phyloP scores from a whole-genome alignment of 2,113 vertebrate species.

The Monopterus albus region DNA sequence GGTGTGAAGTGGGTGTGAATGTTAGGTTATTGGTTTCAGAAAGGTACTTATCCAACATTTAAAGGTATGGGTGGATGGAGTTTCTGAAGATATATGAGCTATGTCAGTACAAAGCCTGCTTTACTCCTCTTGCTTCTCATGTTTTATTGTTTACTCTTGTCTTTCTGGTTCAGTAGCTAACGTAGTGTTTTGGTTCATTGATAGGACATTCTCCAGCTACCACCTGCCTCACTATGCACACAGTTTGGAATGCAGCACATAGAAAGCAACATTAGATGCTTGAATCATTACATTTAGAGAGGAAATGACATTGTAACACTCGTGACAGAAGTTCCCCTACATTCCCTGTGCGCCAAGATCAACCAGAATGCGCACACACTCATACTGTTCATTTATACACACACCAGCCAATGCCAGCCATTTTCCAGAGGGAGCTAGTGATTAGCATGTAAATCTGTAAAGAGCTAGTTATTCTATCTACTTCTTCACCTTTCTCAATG shows the following conservation, averaged over 20 bases:
- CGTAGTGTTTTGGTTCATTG: slow-evolving; percentile 31
- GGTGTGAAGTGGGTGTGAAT: background rate
- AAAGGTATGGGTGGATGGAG: no score
- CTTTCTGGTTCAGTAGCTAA: slow-evolving; percentile 23
- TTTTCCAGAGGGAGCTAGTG: slow-evolving; percentile 80
- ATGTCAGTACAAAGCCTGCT: background rate
- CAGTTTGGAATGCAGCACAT: no score
- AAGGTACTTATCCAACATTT: no score
- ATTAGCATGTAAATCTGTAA: slow-evolving; percentile 90
- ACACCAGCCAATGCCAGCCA: slow-evolving; percentile 18
- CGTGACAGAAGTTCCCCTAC: background rate
- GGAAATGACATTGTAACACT: slow-evolving; percentile 1
- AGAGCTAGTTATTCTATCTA: slow-evolving; percentile 85
- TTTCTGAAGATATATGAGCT: no score
- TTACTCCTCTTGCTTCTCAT: background rate
- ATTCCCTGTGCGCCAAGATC: background rate
- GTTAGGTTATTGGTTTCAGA: background rate
- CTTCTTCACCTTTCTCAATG: slow-evolving; percentile 83
- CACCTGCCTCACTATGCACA: background rate
- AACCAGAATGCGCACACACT: slow-evolving; percentile 4
- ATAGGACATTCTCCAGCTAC: no score
- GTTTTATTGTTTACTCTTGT: background rate
- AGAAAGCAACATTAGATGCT: background rate
- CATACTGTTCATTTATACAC: slow-evolving; percentile 7
- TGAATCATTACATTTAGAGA: slow-evolving; percentile 32